Evolutionary conservation across 2,797 vertebrate genomes (phyloP), one percentile per base, ranked within the genome.

Genomic region (Gymnoscopelus microlampas): DNA sequence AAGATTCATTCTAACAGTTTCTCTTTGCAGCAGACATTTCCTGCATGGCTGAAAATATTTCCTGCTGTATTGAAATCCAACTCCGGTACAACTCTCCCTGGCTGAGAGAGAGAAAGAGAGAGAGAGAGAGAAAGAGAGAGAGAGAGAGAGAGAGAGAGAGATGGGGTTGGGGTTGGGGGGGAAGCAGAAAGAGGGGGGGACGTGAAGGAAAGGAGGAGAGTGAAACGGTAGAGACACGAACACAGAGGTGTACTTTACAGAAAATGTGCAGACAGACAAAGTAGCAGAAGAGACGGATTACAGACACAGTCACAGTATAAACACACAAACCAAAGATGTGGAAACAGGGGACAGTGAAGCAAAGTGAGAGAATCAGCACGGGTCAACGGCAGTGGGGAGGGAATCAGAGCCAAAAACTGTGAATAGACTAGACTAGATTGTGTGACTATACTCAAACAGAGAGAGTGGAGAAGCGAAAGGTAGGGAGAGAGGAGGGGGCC

Each of bases 21-120:
- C 26, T 24, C 39, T 44, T 2, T 9, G 15, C 66, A 69, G 81
- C 77, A 89, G 87, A 90, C 85, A 90, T 88, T 91, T 89, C 82
- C 83, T 83, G 71, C 82, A 87, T 63, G 66, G 79, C 70, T 63
- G 66, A 82, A 91, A 82, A 83, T 87, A 84, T 90, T 84, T 91
- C 85, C 87, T 85, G 79, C 83, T 85, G 78, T 80, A 85, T 85
- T 83, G 78, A 83, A 85, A 91, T 66, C 66, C 60, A 83, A 85
- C 70, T 78, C 79, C 76, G 56, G 79, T 74, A 79, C 75, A 80
- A 78, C 71, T 63, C 63, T 80, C 35, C 26, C 78, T 74, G 84
- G 74, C 77, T 66, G 29, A 63, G 44, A 63, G 53, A 58, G 70
- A 76, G 55, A 80, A 61, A 54, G 12, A 67, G 54, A 35, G 3